These are phyloP conservation scores for Trilocha varians DNA, from an alignment of 2,888 invertebrate species.

Conservation along the genomic window DNA sequence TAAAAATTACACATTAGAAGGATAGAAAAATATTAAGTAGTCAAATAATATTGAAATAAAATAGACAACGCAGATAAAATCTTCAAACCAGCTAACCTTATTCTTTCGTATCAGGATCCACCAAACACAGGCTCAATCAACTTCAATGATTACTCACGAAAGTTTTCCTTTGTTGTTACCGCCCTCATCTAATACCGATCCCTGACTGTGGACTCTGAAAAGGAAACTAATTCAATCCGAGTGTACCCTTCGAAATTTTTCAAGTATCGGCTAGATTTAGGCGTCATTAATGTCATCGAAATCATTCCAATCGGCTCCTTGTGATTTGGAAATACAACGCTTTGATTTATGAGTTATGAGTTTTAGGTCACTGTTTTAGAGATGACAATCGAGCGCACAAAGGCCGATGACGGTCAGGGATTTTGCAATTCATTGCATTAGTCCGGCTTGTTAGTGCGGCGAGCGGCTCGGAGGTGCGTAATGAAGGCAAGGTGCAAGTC, in stretches of 20 bases:
- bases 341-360: constrained; percentile 19
- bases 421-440: constrained; percentile 73
- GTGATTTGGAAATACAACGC: constrained; percentile 17
- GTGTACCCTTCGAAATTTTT: constrained; percentile 39
- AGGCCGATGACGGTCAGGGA: constrained; percentile 26
- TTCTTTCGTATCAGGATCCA: constrained; percentile 14
- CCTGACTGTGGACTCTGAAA: constrained; percentile 22
- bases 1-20: no score
- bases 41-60: constrained; percentile 12
- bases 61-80: background rate
- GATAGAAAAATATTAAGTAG: no score
- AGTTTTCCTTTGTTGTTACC: constrained; percentile 47
- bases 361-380: constrained; percentile 22
- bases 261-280: constrained; percentile 46
- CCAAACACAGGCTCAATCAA: constrained; percentile 29
- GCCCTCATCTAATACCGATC: constrained; percentile 45
- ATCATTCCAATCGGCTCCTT: constrained; percentile 56
- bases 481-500: constrained; percentile 68
- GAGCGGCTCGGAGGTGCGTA: constrained; percentile 41
- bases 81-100: constrained; percentile 1
- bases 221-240: constrained; percentile 47
- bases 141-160: constrained; percentile 45
- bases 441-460: constrained; percentile 66
- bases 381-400: constrained; percentile 23
- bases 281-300: constrained; percentile 67